These are phyloP conservation scores for Autographa pulchrina DNA, from an alignment of 2,888 invertebrate genomes.

Conservation along the genomic window DNA sequence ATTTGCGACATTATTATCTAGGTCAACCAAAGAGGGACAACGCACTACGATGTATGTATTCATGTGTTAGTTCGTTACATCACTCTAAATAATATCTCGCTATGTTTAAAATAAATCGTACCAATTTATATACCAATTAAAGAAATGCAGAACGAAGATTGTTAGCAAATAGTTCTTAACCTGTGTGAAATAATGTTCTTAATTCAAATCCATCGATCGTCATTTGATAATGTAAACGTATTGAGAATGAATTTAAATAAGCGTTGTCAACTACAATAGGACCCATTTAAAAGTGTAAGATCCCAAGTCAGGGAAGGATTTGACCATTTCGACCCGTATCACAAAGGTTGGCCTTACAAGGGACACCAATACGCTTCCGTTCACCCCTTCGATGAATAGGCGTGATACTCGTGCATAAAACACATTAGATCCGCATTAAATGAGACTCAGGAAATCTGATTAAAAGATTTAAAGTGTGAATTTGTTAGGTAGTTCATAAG, in stretches of 20 bases:
- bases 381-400: not conserved
- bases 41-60: slow-evolving; percentile 14
- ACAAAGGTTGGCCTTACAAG: slow-evolving; percentile 11
- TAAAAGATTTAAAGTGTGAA: not conserved
- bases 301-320: not conserved
- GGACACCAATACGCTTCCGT: not conserved
- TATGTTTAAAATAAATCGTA: not conserved
- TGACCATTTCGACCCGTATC: not conserved
- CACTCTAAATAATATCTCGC: not conserved
- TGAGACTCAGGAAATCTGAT: not conserved
- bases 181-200: too few species aligned
- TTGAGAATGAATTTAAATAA: not conserved
- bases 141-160: too few species aligned
- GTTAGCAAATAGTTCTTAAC: too few species aligned
- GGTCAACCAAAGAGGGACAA: slow-evolving; percentile 40
- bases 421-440: not conserved
- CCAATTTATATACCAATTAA: too few species aligned
- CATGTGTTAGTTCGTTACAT: slow-evolving; percentile 12
- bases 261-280: not conserved
- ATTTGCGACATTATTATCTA: slow-evolving; percentile 48
- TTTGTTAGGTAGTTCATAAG: not conserved
- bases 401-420: not conserved
- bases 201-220: not conserved
- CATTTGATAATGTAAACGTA: not conserved
- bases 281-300: not conserved